Evolutionary conservation across 2,113 vertebrate genomes (phyloP).

Genomic region (Thamnophis sirtalis): DNA sequence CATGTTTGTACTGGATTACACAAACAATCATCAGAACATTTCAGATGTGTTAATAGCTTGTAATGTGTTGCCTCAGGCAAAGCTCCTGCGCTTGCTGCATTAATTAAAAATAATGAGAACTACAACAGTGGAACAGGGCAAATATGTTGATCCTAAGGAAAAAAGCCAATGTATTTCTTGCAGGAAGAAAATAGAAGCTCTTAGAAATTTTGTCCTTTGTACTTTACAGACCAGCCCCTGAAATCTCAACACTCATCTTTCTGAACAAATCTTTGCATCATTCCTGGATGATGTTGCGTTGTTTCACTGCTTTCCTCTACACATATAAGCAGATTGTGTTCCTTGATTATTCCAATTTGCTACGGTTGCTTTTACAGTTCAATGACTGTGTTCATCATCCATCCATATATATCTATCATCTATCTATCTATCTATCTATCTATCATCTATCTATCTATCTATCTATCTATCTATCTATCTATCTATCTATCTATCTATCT

Average conservation of each 20-base stretch:
- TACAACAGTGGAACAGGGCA: neutral
- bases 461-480: neutral
- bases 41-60: conserved; percentile 5
- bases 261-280: neutral
- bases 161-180: neutral
- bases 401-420: too few species aligned
- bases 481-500: neutral
- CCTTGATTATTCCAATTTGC: neutral
- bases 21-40: conserved; percentile 11
- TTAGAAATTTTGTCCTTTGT: neutral
- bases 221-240: neutral
- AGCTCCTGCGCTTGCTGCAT: neutral
- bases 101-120: conserved; percentile 30
- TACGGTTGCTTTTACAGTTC: neutral
- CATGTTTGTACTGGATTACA: neutral
- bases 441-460: too few species aligned
- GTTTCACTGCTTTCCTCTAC: neutral
- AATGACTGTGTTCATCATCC: neutral
- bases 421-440: too few species aligned
- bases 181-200: neutral
- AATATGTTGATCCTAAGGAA: neutral
- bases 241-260: neutral
- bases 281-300: neutral
- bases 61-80: conserved; percentile 9
- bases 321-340: neutral